Base-by-base conservation (phyloP, 2,113 vertebrate species). In the Coturnix japonica region DNA sequence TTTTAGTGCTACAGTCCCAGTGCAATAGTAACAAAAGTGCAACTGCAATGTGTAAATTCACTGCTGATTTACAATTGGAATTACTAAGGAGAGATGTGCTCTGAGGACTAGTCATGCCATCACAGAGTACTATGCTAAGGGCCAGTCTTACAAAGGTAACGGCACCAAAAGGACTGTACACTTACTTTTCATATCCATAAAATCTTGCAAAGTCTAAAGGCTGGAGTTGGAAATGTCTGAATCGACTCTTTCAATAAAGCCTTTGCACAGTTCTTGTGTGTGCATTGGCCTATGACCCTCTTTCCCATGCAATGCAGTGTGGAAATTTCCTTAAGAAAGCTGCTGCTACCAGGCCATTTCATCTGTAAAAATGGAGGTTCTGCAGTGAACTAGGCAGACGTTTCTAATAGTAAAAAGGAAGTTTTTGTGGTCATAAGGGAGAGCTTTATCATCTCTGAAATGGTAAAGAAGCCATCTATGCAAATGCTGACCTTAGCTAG, bases 221-320 rank as follows among this genome's bases (percentile, higher is more conserved):
- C 3, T 60, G 9, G 25, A 54, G 17, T 43, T 70, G 23, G 43
- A 91, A 89, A 77, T 46, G 61, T 1, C 14, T 2, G 1, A 39
- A 53, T 59, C 53, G 54, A 46, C 7, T 9, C 11, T 61, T 82
- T 39, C 7, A 21, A 43, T n/a, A 60, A 60, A 84, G 35, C 5
- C 26, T 57, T 73, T 41, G 13, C 7, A 2, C 47, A 67, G 14
- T 39, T 84, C 53, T 73, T 46, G 2, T 33, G 9, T 16, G 13
- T 2, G 1, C 28, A 33, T 21, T 71, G 80, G 13, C 10, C 13
- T 43, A 2, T 20, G 21, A 63, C 35, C 4, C 18, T 33, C 54
- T 65, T 35, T 12, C 51, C 39, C 3, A 2, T 31, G n/a, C 14
- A 9, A 2, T 28, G 25, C 14, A 11, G 8, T 1, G 2, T 7